Evolutionary conservation across 1,140 invertebrate species (phyloP).

Genomic region (Diuraphis noxia): DNA sequence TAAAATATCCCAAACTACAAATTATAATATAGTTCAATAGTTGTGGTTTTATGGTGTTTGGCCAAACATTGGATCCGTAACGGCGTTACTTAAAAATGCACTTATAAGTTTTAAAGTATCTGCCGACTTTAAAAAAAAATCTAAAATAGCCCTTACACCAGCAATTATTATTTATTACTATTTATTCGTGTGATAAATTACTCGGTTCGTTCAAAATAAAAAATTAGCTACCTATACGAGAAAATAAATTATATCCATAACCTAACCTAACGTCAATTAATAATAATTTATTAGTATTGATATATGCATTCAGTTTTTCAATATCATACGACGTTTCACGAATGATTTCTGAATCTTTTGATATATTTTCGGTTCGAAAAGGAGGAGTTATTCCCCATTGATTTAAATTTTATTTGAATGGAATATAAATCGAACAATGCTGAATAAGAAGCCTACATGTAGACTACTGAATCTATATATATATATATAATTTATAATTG

Average conservation of each 20-base stretch:
- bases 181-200: neutral
- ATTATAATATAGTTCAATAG: neutral
- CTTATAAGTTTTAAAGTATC: too few relatives aligned
- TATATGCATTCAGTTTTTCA: too few relatives aligned
- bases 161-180: neutral
- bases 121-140: neutral
- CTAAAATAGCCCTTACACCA: neutral
- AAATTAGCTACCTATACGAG: neutral
- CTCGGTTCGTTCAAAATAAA: neutral
- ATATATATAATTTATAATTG: neutral
- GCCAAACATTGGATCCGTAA: neutral
- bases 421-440: slow-evolving; percentile 8
- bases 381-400: too few relatives aligned
- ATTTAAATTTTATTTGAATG: neutral
- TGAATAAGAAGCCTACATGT: neutral
- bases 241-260: neutral
- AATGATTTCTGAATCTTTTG: too few relatives aligned
- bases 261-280: too few relatives aligned
- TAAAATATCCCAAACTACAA: neutral
- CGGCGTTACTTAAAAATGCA: neutral
- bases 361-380: too few relatives aligned
- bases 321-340: too few relatives aligned
- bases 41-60: neutral
- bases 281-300: too few relatives aligned
- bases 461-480: neutral